Evolutionary conservation across 2,113 vertebrate genomes (phyloP).

Genomic region (Cygnus buccinator): DNA sequence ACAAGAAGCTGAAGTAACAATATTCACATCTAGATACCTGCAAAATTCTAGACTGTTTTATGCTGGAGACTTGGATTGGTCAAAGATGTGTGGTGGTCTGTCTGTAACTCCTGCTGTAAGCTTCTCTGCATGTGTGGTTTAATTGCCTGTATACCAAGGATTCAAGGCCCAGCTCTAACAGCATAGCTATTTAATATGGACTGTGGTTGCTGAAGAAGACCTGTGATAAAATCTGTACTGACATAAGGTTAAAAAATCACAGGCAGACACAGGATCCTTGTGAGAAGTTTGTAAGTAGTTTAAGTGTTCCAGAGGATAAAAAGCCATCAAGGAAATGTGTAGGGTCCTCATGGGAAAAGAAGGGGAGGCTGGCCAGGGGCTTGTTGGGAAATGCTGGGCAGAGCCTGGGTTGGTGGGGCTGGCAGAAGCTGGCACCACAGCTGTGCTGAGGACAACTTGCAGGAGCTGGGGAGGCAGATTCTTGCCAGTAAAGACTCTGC

Average conservation of each 20-base stretch:
- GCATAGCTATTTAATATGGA: background rate
- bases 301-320: background rate
- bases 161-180: background rate
- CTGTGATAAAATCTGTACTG: background rate
- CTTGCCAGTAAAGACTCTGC: background rate
- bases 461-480: background rate
- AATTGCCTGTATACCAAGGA: background rate
- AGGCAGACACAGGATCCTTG: background rate
- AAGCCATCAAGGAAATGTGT: background rate
- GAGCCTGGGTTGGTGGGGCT: background rate
- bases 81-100: background rate
- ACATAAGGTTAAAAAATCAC: background rate
- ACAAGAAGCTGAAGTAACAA: background rate
- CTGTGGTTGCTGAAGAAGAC: background rate
- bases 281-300: background rate
- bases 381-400: background rate
- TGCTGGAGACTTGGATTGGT: background rate
- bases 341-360: background rate
- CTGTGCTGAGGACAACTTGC: background rate
- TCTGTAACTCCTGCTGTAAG: background rate
- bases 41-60: background rate
- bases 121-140: background rate
- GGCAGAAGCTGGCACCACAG: background rate
- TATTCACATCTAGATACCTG: background rate
- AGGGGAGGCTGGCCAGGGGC: background rate